Evolutionary conservation across 2,113 vertebrate genomes (phyloP), one percentile per base, ranked within the genome.

Genomic region (Sorex fumeus): DNA sequence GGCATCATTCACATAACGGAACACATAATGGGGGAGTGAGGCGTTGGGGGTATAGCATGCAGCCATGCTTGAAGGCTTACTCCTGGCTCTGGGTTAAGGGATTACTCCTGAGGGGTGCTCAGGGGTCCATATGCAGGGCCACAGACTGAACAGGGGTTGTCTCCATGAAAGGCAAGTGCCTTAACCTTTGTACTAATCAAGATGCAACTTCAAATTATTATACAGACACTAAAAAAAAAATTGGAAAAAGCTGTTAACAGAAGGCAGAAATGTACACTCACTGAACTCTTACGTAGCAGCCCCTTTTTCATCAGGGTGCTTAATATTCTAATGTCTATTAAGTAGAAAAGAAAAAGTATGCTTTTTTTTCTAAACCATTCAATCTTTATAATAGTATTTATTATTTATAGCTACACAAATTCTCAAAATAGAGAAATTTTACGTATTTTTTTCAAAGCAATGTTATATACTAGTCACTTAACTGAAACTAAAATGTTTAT

Each of bases 391-490:
- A 75, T 64, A 66, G 10, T 88, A n/a, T 76, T 88, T 40, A 79
- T 83, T 92, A 67, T 83, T 83, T 91, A 66, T 43, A 84, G 16
- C n/a, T 12, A 79, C 9, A 70, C 30, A 62, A 28, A 40, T 62
- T 86, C 25, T 64, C 82, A 74, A 77, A 45, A 83, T 62, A 88
- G 18, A 82, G 32, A 79, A 60, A 74, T 80, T 89, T 8, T 71
- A 40, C 47, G 9, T 9, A 57, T 86, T 30, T 81, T 72, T 90
- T 88, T 60, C 18, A 87, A 82, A 91, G 66, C 30, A 91, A 70
- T n/a, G 87, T 53, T 81, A 82, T 28, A 75, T 85, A 21, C 27
- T 85, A 66, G 89, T 92, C 21, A 78, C 36, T 87, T 91, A 50
- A 45, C 40, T 92, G 32, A 28, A 87, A 67, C 25, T 83, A 62